Evolutionary conservation across 1,140 invertebrate genomes (phyloP), one percentile per base, ranked within the genome.

Genomic region (Dendroctonus ponderosae): DNA sequence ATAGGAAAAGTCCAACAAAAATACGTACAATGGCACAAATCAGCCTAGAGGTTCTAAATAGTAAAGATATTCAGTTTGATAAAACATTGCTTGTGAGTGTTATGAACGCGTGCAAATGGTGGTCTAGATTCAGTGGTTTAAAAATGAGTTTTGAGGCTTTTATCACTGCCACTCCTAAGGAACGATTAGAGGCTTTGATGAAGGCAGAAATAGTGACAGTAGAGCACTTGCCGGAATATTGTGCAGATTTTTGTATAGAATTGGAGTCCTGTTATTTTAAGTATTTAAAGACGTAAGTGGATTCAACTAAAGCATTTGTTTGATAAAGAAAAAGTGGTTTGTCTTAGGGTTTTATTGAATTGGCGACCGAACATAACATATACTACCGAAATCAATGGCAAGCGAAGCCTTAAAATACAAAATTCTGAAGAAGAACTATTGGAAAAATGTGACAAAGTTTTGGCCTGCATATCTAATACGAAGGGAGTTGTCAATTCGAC

Each of bases 311-410:
- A 46, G 43, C 43, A 46, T 46, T 46, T 46, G 12, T 12, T 46
- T 4, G 43, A 46, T 12, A 46, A 46, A 46, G n/a, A n/a, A 46
- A 11, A 11, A 46, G 8, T 46, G 43, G 8, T 62, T 7, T 12
- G 38, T 69, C 66, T 56, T 48, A 70, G 62, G 15, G 7, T 66
- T 9, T 52, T 77, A 12, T 37, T 70, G n/a, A 71, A 72, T 14
- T 77, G 75, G 75, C 68, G 72, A 50, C 74, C 74, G 1, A 59
- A 72, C n/a, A 70, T 75, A 41, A 67, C 70, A 62, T 62, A 71
- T 43, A 41, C 43, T 40, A 60, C 39, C 5, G 65, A 71, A 50
- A 11, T 61, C 8, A n/a, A 49, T 41, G 69, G 69, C 42, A 67
- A 68, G 26, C 56, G 26, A 49, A 54, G 39, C 12, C 43, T 72